A percentile compares a stretch with the other conserved stretches of the same genome.
phyloP scores from a whole-genome alignment of 2,113 vertebrate species.

The Psittacus erithacus region DNA sequence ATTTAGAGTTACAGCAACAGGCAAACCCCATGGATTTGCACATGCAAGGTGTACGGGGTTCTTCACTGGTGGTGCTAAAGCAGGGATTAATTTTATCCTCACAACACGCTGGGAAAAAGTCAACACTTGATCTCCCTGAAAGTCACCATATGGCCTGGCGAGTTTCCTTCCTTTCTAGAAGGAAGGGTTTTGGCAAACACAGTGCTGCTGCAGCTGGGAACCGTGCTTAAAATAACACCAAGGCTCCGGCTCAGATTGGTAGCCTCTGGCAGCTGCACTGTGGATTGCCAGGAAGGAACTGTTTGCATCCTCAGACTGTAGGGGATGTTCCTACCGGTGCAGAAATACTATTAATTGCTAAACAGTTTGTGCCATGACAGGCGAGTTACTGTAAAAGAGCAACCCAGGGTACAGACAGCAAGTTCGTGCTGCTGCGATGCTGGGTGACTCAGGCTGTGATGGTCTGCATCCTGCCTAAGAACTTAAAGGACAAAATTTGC shows the following conservation, averaged over 20 bases:
- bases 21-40: neutral
- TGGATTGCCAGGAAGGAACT: conserved; percentile 20
- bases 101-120: neutral
- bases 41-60: neutral
- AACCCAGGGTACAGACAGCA: neutral
- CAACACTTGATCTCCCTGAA: neutral
- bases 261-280: conserved; percentile 41
- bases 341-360: conserved; percentile 4
- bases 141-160: neutral
- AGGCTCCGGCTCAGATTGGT: neutral
- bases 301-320: neutral
- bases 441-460: conserved; percentile 9
- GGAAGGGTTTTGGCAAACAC: neutral
- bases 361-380: neutral
- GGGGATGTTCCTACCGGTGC: neutral
- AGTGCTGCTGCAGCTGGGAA: conserved; percentile 32
- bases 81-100: neutral
- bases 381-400: neutral
- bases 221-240: conserved; percentile 35
- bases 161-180: conserved; percentile 20
- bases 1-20: neutral
- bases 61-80: neutral
- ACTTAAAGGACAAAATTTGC: conserved; percentile 36
- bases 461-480: conserved; percentile 1
- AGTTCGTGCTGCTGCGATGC: neutral